Conservation (phyloP, 2,888 invertebrate species). For the Melieria crassipennis region DNA sequence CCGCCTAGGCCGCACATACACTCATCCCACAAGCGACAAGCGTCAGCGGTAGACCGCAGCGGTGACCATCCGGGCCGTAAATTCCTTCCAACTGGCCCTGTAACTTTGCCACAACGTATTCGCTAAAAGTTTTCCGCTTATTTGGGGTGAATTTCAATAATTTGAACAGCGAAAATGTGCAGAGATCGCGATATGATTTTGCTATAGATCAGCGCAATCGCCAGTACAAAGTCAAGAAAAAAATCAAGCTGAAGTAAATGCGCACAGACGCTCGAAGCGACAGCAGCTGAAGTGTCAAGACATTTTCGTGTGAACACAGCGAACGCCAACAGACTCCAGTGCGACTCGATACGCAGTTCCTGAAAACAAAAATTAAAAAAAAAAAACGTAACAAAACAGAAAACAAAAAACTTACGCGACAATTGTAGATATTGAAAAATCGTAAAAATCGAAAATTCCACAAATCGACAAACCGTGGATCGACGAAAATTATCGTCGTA, state of each 20-base stretch:
- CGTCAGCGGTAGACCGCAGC: conserved; percentile 2
- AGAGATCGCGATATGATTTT: conserved; percentile 68
- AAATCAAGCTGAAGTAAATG: conserved; percentile 58
- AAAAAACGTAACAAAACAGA: not conserved
- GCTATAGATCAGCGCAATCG: conserved; percentile 66
- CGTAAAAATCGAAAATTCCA: not conserved
- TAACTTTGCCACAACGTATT: conserved; percentile 66
- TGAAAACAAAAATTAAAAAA: not conserved
- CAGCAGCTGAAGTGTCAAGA: not conserved
- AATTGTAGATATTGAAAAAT: not conserved
- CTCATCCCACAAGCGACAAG: not conserved
- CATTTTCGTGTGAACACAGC: not conserved
- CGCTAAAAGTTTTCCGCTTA: conserved; percentile 63
- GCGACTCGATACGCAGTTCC: not conserved
- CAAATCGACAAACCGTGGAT: not conserved
- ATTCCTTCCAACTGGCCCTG: conserved; percentile 46
- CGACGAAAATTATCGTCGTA: not conserved
- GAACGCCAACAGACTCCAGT: not conserved
- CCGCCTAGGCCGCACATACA: not conserved
- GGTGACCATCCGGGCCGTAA: conserved; percentile 7
- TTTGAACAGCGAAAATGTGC: conserved; percentile 67
- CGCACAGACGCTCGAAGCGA: not conserved
- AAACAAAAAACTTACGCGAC: not conserved
- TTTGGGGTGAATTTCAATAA: conserved; percentile 62
- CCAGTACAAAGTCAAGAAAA: conserved; percentile 66